These are phyloP conservation scores for Pongo abelii DNA, from an alignment of 2,113 vertebrate genomes.

Conservation along the genomic window DNA sequence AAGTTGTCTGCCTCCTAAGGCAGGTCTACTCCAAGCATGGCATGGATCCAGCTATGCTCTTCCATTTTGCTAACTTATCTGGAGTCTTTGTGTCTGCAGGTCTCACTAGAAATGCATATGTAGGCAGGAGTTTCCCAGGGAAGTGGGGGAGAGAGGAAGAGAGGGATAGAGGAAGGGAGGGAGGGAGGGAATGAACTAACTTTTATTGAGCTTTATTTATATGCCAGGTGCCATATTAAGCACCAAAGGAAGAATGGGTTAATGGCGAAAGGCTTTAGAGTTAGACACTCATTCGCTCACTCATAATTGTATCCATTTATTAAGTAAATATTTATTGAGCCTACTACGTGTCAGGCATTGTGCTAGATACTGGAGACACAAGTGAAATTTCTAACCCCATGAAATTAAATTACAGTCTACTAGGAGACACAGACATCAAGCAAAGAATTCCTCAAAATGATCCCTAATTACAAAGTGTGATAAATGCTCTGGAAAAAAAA, in stretches of 20 bases:
- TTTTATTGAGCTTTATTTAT: background rate
- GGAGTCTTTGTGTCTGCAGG: background rate
- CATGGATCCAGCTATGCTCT: background rate
- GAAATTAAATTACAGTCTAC: background rate
- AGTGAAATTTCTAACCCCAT: background rate
- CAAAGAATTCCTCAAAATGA: background rate
- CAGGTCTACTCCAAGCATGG: background rate
- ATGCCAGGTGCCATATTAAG: background rate
- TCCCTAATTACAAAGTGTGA: background rate
- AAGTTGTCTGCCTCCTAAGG: background rate
- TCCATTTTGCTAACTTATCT: background rate
- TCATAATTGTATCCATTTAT: background rate
- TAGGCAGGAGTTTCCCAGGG: background rate
- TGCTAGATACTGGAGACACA: background rate
- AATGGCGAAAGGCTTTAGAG: background rate
- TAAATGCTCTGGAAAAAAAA: background rate
- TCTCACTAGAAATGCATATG: background rate
- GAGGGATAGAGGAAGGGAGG: background rate
- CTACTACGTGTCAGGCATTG: background rate
- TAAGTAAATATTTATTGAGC: background rate
- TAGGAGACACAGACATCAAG: conserved; percentile 8
- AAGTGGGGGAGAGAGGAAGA: background rate
- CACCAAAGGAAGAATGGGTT: background rate
- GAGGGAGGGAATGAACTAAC: background rate
- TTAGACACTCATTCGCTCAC: background rate